Conservation (phyloP, 2,888 invertebrate species). For the Copidosoma aretas region DNA sequence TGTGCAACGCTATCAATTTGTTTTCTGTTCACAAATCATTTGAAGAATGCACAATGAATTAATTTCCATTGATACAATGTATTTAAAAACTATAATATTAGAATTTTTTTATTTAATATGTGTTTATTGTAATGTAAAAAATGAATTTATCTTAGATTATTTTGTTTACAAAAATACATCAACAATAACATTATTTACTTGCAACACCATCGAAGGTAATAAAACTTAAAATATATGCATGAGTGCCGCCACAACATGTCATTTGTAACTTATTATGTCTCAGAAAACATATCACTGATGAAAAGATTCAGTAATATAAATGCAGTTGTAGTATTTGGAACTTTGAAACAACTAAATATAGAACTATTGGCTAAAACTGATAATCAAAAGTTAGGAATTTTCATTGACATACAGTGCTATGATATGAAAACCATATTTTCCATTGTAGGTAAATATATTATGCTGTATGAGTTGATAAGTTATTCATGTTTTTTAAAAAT, state of each 20-base stretch:
- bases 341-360: constrained; percentile 2
- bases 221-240: not conserved
- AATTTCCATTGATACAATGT: too few species aligned
- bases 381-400: constrained; percentile 24
- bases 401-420: constrained; percentile 21
- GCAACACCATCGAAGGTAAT: constrained; percentile 18
- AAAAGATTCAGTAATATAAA: constrained; percentile 18
- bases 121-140: not conserved
- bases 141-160: constrained; percentile 24
- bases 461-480: not conserved
- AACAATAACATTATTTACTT: constrained; percentile 11
- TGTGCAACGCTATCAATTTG: too few species aligned
- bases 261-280: not conserved
- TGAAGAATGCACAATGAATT: too few species aligned
- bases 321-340: constrained; percentile 4
- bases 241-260: too few species aligned
- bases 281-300: constrained; percentile 20
- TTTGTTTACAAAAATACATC: constrained; percentile 12
- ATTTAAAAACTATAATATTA: not conserved
- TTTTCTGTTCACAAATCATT: too few species aligned
- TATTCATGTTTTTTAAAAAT: not conserved
- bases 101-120: not conserved
- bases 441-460: constrained; percentile 10
- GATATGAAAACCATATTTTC: not conserved
- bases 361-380: constrained; percentile 8